These are phyloP conservation scores for Saxicola maurus DNA, from an alignment of 2,797 vertebrate species.

Conservation along the genomic window DNA sequence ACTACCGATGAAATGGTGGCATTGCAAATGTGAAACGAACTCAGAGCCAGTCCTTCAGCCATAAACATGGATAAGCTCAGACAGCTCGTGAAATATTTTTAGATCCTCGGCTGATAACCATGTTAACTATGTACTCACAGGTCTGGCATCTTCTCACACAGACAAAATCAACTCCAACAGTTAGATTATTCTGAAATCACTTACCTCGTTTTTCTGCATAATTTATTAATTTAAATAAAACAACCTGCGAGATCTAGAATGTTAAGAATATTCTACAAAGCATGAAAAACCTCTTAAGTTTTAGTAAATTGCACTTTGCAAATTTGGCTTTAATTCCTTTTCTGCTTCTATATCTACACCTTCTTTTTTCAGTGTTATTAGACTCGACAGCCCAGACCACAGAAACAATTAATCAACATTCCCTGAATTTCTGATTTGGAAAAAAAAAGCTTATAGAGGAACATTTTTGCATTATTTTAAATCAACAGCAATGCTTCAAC, in stretches of 20 bases:
- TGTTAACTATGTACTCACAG: background rate
- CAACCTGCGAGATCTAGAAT: background rate
- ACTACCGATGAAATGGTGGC: background rate
- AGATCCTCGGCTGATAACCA: background rate
- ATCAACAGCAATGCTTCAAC: background rate
- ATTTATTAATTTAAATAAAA: background rate
- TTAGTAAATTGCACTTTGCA: background rate
- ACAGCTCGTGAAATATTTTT: background rate
- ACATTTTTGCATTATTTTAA: background rate
- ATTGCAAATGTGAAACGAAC: accelerated
- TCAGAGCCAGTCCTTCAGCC: background rate
- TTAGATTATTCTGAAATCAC: background rate
- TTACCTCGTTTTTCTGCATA: background rate
- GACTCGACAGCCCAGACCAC: background rate
- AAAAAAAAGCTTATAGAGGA: background rate
- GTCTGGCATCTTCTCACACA: background rate
- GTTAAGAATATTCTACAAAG: background rate
- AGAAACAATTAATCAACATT: background rate
- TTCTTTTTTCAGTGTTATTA: background rate
- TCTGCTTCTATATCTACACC: background rate
- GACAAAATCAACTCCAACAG: background rate
- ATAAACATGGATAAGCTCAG: background rate
- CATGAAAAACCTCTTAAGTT: accelerated
- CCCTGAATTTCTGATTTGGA: background rate
- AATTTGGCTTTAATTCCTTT: background rate